Base-by-base conservation (phyloP, 2,113 vertebrate species). In the Gymnorhina tibicen region DNA sequence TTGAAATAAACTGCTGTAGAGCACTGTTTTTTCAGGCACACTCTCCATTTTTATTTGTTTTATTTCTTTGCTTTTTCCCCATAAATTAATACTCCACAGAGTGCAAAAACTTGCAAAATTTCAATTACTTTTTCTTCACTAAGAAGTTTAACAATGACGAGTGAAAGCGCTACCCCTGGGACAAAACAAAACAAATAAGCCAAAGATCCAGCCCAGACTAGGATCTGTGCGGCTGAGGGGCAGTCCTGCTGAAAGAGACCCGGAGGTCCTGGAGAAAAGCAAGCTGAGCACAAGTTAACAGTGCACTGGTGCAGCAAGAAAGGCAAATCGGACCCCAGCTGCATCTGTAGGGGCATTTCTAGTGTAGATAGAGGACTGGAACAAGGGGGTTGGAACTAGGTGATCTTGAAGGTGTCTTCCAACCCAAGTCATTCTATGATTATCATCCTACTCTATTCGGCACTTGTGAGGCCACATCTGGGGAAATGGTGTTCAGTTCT, bases 341-440 rank as follows among this genome's bases (percentile, higher is more conserved):
- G 22, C 7, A 18, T n/a, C 50, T 32, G 8, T 20, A 11, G 13
- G 8, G 13, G 1, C 15, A 42, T 67, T 83, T 37, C 28, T 75
- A 22, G 2, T 0, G 0, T 16, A 35, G 32, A 32, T 0, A 39
- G n/a, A 47, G 35, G 30, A 13, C 33, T 50, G 28, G 23, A 67
- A 67, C 9, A 8, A n/a, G 20, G 6, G 7, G 4, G 3, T 5
- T 52, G 11, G 13, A n/a, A 15, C 20, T 15, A 41, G 46, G 17
- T 39, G 13, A 7, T 30, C 16, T 30, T 30, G 23, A 67, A 74
- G 9, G 10, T 74, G 7, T 44, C 33, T 52, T 81, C 42, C 44
- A 59, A 27, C 7, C 44, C 33, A 44, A 46, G 5, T 1, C 18
- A 28, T 81, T 52, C 28, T 10, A 0, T 52, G 27, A 44, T 13